Percentiles rank a stretch among this genome's conserved stretches.
Evolutionary conservation across 2,888 invertebrate species (phyloP).

Genomic region (Plebejus anna): DNA sequence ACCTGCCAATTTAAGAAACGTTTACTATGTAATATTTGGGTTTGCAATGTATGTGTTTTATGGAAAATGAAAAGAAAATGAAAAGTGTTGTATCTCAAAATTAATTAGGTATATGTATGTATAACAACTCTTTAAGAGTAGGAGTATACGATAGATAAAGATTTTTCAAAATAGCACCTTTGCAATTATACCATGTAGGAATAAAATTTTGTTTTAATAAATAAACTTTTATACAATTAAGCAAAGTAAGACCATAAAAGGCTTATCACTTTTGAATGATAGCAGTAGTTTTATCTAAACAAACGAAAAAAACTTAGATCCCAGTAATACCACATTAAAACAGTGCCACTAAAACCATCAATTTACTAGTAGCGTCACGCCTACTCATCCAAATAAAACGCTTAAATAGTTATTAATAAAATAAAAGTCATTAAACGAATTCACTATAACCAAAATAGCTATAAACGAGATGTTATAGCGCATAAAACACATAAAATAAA

Average conservation of each 20-base stretch:
- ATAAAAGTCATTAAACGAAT: slow-evolving; percentile 20
- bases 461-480: slow-evolving; percentile 18
- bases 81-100: too few species aligned
- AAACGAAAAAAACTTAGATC: neutral
- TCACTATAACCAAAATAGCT: slow-evolving; percentile 20
- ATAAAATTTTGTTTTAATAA: too few species aligned
- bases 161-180: too few species aligned
- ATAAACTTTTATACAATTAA: neutral
- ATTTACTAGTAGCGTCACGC: neutral
- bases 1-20: neutral
- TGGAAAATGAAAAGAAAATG: too few species aligned
- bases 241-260: neutral
- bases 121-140: too few species aligned
- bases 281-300: neutral
- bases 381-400: neutral
- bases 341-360: neutral
- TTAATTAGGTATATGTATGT: too few species aligned
- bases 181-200: too few species aligned
- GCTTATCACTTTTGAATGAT: neutral
- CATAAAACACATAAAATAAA: slow-evolving; percentile 32
- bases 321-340: neutral
- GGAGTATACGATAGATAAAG: too few species aligned
- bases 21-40: too few species aligned
- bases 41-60: too few species aligned
- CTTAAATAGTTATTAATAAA: slow-evolving; percentile 10